These are phyloP conservation scores for Dolichoris vasculosae DNA, from an alignment of 1,140 invertebrate species.

Conservation along the genomic window DNA sequence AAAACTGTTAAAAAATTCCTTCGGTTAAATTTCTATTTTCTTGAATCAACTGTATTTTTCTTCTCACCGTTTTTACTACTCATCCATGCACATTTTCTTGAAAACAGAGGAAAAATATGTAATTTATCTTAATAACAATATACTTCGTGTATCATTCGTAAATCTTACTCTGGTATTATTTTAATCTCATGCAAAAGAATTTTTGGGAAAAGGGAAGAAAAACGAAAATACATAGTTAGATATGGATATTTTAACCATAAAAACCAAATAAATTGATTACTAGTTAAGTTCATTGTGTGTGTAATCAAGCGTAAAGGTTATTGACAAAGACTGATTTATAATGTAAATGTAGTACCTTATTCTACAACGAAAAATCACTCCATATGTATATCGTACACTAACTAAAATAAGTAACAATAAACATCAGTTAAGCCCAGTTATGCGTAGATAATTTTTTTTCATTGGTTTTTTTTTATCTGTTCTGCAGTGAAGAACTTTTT, in stretches of 20 bases:
- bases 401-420: not conserved
- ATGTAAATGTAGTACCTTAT: not conserved
- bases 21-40: too few species aligned
- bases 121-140: not conserved
- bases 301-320: not conserved
- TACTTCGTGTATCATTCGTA: not conserved
- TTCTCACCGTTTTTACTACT: not conserved
- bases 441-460: not conserved
- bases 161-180: not conserved
- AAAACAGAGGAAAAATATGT: not conserved
- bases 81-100: not conserved
- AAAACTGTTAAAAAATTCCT: too few species aligned
- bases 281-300: not conserved
- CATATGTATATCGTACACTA: not conserved
- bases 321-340: conserved; percentile 28
- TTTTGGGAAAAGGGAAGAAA: not conserved
- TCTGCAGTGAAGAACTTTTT: not conserved
- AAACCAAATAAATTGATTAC: not conserved
- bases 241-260: not conserved
- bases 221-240: not conserved
- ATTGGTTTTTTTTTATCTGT: not conserved
- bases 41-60: not conserved
- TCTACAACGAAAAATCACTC: not conserved
- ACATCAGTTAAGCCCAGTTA: not conserved
- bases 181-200: not conserved